Conservation (phyloP, 1,140 invertebrate species). For the Himalopsyche phryganea region DNA sequence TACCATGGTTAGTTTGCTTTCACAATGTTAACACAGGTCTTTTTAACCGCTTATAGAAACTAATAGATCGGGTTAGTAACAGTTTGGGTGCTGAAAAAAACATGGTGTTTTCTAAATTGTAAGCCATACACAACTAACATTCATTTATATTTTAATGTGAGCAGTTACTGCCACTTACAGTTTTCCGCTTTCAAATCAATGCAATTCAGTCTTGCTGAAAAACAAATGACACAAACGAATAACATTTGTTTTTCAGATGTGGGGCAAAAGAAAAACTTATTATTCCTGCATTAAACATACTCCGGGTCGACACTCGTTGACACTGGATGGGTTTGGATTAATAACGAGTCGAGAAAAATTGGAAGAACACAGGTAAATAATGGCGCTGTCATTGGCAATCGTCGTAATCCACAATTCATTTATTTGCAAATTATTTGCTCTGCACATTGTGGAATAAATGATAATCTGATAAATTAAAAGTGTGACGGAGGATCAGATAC, state of each 20-base stretch:
- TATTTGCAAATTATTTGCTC: too few relatives aligned
- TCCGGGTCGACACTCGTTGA: too few relatives aligned
- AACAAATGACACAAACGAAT: conserved; percentile 42
- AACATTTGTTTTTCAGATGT: conserved; percentile 34
- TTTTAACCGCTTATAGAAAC: too few relatives aligned
- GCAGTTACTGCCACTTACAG: conserved; percentile 49
- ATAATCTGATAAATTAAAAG: too few relatives aligned
- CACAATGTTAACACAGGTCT: too few relatives aligned
- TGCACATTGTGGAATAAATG: too few relatives aligned
- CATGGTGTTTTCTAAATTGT: conserved; percentile 22
- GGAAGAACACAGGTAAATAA: background rate
- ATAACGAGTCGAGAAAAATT: background rate
- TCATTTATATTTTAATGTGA: conserved; percentile 31
- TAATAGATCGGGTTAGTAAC: background rate
- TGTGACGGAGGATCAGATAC: too few relatives aligned
- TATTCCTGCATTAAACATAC: too few relatives aligned
- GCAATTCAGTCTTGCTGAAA: conserved; percentile 57
- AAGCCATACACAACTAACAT: conserved; percentile 35
- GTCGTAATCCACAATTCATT: too few relatives aligned
- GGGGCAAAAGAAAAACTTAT: background rate
- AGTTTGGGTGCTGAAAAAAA: conserved; percentile 13
- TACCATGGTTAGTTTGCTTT: too few relatives aligned
- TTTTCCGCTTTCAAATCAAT: conserved; percentile 58
- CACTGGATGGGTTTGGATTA: too few relatives aligned
- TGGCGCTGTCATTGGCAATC: too few relatives aligned